phyloP scores from a whole-genome alignment of 2,797 vertebrate species.

The Brachyalestes nurse region DNA sequence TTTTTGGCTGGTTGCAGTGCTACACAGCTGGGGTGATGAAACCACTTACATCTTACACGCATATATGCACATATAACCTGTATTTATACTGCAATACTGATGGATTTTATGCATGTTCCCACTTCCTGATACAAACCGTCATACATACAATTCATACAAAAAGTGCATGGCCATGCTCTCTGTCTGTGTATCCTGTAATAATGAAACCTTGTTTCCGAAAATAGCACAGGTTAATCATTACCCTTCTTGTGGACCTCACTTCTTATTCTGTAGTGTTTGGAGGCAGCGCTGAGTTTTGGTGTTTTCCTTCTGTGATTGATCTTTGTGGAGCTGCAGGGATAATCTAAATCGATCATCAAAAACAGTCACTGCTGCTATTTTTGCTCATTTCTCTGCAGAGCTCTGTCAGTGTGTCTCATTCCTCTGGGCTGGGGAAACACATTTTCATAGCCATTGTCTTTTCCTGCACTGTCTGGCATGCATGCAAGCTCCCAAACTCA shows the following conservation, averaged over 20 bases:
- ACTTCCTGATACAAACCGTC: too few species aligned
- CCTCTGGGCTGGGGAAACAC: conserved; percentile 8
- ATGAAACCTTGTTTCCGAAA: background rate
- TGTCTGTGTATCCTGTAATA: background rate
- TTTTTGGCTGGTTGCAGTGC: too few species aligned
- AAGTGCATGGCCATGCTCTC: background rate
- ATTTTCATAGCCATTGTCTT: conserved; percentile 31
- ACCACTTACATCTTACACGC: too few species aligned
- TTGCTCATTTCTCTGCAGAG: background rate
- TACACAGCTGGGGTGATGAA: too few species aligned
- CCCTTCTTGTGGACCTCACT: background rate
- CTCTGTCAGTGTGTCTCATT: conserved; percentile 12
- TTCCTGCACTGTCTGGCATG: background rate
- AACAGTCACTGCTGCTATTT: conserved; percentile 12
- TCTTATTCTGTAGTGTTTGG: background rate
- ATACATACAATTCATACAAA: too few species aligned
- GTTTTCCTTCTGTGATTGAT: conserved; percentile 4
- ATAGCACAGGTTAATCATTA: background rate
- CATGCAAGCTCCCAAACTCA: conserved; percentile 7
- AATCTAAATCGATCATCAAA: conserved; percentile 17
- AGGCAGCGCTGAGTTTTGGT: background rate
- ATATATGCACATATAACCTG: too few species aligned
- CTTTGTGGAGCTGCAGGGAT: background rate
- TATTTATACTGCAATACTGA: too few species aligned
- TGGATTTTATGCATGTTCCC: too few species aligned